Conservation (phyloP, 2,888 invertebrate species). For the Sarcophaga variegata region DNA sequence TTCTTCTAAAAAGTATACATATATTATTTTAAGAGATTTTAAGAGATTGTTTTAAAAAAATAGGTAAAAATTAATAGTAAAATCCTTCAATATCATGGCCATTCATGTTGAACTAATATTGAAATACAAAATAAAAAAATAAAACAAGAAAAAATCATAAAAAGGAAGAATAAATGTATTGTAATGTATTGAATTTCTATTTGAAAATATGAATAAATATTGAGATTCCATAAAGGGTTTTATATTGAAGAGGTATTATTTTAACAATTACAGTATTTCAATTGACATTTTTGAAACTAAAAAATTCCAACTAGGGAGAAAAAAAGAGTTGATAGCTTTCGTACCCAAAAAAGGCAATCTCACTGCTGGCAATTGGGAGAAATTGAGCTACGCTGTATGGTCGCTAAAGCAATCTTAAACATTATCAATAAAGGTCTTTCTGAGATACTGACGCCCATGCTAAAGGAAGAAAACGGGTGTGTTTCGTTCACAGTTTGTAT, state of each 20-base stretch:
- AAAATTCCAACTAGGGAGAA: too few relatives aligned
- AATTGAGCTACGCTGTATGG: too few relatives aligned
- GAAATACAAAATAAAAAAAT: slow-evolving; percentile 21
- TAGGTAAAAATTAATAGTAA: slow-evolving; percentile 20
- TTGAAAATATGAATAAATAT: neutral
- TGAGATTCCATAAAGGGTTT: neutral
- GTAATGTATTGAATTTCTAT: slow-evolving; percentile 20
- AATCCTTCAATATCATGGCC: slow-evolving; percentile 33
- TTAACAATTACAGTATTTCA: neutral
- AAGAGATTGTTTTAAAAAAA: neutral
- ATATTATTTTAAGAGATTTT: slow-evolving; percentile 4
- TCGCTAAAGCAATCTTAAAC: too few relatives aligned
- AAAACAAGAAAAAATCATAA: neutral
- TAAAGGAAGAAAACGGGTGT: too few relatives aligned
- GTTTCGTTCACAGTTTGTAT: too few relatives aligned
- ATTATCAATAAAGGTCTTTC: too few relatives aligned
- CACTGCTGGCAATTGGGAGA: too few relatives aligned
- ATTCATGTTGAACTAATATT: slow-evolving; percentile 55
- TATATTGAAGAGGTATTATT: neutral
- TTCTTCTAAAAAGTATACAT: neutral
- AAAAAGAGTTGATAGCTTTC: too few relatives aligned
- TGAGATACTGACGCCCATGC: too few relatives aligned
- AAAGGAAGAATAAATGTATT: neutral
- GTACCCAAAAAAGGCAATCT: too few relatives aligned
- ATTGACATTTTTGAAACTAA: too few relatives aligned